phyloP scores from a whole-genome alignment of 2,797 vertebrate species.

The Malurus leucopterus region DNA sequence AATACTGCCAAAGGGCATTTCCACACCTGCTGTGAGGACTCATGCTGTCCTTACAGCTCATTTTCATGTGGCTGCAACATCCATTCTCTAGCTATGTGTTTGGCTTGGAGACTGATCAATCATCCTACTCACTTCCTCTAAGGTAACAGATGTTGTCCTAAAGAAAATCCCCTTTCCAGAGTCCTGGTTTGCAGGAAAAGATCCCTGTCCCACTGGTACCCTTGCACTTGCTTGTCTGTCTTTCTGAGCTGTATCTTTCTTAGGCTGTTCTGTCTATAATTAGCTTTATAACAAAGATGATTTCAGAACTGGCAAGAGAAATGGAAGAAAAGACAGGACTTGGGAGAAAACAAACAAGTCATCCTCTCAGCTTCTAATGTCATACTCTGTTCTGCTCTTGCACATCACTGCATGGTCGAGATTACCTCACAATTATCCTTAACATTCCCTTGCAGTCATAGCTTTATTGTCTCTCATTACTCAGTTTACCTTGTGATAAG shows the following conservation, averaged over 20 bases:
- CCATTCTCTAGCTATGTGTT: accelerated
- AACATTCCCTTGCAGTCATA: accelerated
- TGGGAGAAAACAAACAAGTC: neutral
- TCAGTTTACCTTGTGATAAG: neutral
- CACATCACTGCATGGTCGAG: accelerated
- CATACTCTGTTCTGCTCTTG: neutral
- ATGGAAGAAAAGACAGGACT: neutral
- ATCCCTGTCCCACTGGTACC: neutral
- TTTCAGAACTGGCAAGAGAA: neutral
- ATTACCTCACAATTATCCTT: neutral
- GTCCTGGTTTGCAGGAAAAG: neutral
- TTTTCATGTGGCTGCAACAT: neutral
- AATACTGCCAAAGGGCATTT: accelerated
- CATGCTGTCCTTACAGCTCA: accelerated
- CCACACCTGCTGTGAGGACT: accelerated
- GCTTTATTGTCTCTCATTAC: neutral
- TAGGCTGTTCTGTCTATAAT: neutral
- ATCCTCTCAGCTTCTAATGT: neutral
- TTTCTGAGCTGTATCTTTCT: neutral
- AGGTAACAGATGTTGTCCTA: neutral
- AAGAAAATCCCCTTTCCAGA: neutral
- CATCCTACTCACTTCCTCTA: neutral
- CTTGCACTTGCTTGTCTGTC: neutral
- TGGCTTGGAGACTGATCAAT: neutral
- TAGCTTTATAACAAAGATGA: neutral